phyloP scores from a whole-genome alignment of 2,888 invertebrate species.

The Macrophya alboannulata region DNA sequence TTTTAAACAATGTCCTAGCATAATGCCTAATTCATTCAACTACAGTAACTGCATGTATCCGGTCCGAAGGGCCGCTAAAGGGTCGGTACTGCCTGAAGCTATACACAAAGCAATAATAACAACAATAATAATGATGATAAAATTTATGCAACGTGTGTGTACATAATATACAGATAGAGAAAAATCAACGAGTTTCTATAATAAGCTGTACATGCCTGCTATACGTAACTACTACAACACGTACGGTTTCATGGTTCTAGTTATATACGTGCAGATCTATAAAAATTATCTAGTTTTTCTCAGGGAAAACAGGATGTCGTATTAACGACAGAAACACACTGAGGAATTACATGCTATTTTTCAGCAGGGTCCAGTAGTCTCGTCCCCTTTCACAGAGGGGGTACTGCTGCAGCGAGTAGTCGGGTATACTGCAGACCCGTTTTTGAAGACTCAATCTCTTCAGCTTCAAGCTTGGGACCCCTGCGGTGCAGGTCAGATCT shows the following conservation, averaged over 20 bases:
- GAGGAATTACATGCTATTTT: conserved; percentile 28
- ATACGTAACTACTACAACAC: not conserved
- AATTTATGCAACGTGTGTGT: conserved; percentile 1
- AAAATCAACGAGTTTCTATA: conserved; percentile 16
- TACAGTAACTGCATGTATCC: conserved; percentile 17
- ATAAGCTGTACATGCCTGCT: not conserved
- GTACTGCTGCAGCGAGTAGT: not conserved
- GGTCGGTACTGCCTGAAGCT: not conserved
- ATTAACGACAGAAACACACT: not conserved
- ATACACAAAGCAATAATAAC: conserved; percentile 19
- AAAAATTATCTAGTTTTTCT: conserved; percentile 43
- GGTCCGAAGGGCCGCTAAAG: conserved; percentile 14
- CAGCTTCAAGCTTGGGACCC: conserved; percentile 17
- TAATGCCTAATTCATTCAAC: conserved; percentile 23
- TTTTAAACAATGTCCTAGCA: not conserved
- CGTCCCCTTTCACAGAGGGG: conserved; percentile 29
- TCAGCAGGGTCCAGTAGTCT: conserved; percentile 44
- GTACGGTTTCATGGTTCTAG: not conserved
- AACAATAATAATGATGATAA: not conserved
- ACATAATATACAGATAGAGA: not conserved
- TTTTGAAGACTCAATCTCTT: conserved; percentile 51
- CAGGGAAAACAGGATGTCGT: conserved; percentile 50
- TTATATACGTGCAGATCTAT: conserved; percentile 13
- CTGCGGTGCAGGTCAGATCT: conserved; percentile 47
- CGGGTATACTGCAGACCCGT: conserved; percentile 6